phyloP scores from a whole-genome alignment of 2,797 vertebrate genomes.

The Bovichtus variegatus region DNA sequence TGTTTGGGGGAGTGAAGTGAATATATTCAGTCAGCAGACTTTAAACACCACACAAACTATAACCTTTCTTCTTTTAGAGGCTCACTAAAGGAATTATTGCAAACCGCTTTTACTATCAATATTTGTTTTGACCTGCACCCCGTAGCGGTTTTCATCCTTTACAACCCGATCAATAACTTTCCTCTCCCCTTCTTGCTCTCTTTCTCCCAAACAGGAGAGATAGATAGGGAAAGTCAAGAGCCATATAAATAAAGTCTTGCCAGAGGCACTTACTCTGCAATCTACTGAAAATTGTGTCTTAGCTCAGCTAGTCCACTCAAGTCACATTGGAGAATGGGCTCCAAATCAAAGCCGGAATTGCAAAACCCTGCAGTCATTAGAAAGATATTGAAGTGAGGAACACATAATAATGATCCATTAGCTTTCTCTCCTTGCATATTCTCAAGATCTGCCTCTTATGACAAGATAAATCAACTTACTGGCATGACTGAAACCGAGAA shows the following conservation, averaged over 20 bases:
- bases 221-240: conserved; percentile 69
- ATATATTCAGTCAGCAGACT: neutral
- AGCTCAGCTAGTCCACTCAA: conserved; percentile 74
- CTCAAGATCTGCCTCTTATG: conserved; percentile 61
- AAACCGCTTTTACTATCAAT: conserved; percentile 20
- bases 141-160: conserved; percentile 28
- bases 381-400: conserved; percentile 63
- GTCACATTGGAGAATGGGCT: conserved; percentile 69
- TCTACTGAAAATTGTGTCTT: conserved; percentile 75
- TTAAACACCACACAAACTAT: conserved; percentile 6
- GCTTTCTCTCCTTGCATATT: conserved; percentile 71
- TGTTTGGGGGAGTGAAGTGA: neutral
- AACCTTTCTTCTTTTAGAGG: conserved; percentile 11
- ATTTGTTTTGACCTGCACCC: conserved; percentile 35
- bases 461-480: conserved; percentile 64
- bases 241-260: conserved; percentile 73
- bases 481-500: conserved; percentile 63
- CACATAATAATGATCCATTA: conserved; percentile 74
- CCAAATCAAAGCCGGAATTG: conserved; percentile 75
- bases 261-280: conserved; percentile 77
- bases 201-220: conserved; percentile 32
- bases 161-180: conserved; percentile 44
- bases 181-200: conserved; percentile 7
- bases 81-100: conserved; percentile 9
- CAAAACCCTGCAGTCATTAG: conserved; percentile 63